Conservation (phyloP, 1,140 invertebrate genomes). For the Probaryconus sp. region DNA sequence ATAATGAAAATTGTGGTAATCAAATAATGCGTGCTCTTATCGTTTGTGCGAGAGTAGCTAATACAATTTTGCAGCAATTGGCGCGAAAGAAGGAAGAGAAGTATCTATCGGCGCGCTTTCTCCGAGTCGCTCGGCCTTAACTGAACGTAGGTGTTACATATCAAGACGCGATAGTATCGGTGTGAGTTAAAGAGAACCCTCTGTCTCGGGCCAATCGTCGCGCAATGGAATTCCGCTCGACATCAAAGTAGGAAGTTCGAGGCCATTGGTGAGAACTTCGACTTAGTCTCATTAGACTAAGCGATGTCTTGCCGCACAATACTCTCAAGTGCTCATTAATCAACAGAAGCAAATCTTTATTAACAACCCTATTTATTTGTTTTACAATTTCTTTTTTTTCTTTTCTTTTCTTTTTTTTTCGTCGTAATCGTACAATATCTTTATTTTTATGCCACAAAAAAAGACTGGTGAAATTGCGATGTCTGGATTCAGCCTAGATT, state of each 20-base stretch:
- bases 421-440: too few relatives aligned
- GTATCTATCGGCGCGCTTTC: constrained; percentile 31
- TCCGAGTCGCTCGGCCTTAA: constrained; percentile 17
- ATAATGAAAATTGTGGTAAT: too few relatives aligned
- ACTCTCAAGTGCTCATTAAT: constrained; percentile 14
- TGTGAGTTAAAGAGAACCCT: constrained; percentile 16
- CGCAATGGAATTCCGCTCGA: constrained; percentile 40
- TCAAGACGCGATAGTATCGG: constrained; percentile 10
- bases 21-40: constrained; percentile 9
- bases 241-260: constrained; percentile 63
- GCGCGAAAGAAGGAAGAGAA: constrained; percentile 29
- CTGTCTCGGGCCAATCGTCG: constrained; percentile 41
- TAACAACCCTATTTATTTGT: constrained; percentile 24
- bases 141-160: constrained; percentile 36
- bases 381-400: neutral
- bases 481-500: too few relatives aligned
- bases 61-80: constrained; percentile 10
- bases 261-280: constrained; percentile 61
- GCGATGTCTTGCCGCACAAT: constrained; percentile 21
- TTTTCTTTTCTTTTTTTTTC: too few relatives aligned
- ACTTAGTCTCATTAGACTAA: constrained; percentile 43
- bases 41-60: constrained; percentile 8
- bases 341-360: constrained; percentile 24
- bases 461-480: too few relatives aligned
- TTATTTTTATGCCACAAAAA: too few relatives aligned